A percentile compares a stretch with the other conserved stretches of the same genome.
Evolutionary conservation across 2,113 vertebrate species (phyloP).

Genomic region (Ceyx melanurus): DNA sequence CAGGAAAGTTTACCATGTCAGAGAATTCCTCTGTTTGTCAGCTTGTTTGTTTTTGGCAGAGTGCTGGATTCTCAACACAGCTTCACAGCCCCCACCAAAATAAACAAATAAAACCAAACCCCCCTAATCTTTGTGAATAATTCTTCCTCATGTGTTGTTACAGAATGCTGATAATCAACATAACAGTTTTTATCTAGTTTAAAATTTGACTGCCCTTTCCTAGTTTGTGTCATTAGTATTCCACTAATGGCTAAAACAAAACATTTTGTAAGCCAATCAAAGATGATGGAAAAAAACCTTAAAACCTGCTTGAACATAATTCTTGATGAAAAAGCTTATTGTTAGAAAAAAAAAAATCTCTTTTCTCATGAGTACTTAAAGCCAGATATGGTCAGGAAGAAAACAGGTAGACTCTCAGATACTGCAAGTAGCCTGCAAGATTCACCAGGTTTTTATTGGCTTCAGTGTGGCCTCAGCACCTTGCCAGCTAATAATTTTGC

Average conservation of each 20-base stretch:
- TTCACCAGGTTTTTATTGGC: background rate
- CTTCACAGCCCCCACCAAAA: background rate
- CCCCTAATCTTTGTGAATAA: background rate
- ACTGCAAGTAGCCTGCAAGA: background rate
- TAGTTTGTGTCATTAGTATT: background rate
- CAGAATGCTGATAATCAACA: background rate
- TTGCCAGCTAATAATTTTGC: background rate
- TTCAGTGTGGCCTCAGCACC: background rate
- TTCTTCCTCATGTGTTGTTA: background rate
- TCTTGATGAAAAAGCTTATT: background rate
- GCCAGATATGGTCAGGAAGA: background rate
- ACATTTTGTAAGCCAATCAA: background rate
- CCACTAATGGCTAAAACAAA: background rate
- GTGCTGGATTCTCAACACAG: background rate
- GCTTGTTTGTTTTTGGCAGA: background rate
- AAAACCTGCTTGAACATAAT: background rate
- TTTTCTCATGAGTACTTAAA: background rate
- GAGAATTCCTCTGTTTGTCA: background rate
- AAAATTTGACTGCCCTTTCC: background rate
- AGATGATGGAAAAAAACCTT: background rate
- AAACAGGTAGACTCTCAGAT: background rate
- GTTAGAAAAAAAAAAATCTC: background rate
- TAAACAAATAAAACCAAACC: background rate
- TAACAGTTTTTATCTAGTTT: rapidly evolving
- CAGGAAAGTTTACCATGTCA: background rate